Evolutionary conservation across 1,140 invertebrate genomes (phyloP).

Genomic region (Triops cancriformis): DNA sequence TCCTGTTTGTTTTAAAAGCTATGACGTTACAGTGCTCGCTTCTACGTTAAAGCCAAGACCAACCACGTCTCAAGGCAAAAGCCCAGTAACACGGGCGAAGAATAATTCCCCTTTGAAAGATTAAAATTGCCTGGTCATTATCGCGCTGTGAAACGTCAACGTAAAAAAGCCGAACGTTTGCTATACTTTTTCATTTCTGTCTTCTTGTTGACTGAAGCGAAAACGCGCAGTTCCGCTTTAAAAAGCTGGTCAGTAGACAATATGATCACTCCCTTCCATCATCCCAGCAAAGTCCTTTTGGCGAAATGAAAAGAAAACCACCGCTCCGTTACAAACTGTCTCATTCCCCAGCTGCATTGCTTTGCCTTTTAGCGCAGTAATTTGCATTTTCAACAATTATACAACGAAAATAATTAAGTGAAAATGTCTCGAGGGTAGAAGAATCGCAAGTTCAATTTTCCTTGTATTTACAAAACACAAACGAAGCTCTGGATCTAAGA

Average conservation of each 20-base stretch:
- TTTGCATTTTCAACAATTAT: too few relatives aligned
- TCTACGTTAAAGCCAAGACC: background rate
- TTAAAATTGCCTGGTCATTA: constrained; percentile 7
- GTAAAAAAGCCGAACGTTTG: background rate
- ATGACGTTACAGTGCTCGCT: background rate
- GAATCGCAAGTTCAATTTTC: too few relatives aligned
- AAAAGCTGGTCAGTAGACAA: background rate
- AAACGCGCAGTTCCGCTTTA: background rate
- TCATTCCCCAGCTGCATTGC: too few relatives aligned
- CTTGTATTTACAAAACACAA: too few relatives aligned
- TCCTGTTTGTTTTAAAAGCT: constrained; percentile 10
- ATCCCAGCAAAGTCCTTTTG: too few relatives aligned
- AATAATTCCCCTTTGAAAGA: background rate
- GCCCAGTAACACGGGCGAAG: background rate
- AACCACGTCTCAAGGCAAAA: background rate
- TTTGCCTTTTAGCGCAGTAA: too few relatives aligned
- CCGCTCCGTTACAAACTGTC: too few relatives aligned
- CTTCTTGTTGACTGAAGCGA: background rate
- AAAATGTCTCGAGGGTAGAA: too few relatives aligned
- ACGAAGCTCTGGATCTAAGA: too few relatives aligned
- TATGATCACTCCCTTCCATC: too few relatives aligned
- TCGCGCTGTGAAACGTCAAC: background rate
- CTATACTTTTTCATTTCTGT: background rate
- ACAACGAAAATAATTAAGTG: too few relatives aligned
- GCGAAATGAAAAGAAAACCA: too few relatives aligned